phyloP scores from a whole-genome alignment of 2,888 invertebrate species.

The Sminthurinus aureus region DNA sequence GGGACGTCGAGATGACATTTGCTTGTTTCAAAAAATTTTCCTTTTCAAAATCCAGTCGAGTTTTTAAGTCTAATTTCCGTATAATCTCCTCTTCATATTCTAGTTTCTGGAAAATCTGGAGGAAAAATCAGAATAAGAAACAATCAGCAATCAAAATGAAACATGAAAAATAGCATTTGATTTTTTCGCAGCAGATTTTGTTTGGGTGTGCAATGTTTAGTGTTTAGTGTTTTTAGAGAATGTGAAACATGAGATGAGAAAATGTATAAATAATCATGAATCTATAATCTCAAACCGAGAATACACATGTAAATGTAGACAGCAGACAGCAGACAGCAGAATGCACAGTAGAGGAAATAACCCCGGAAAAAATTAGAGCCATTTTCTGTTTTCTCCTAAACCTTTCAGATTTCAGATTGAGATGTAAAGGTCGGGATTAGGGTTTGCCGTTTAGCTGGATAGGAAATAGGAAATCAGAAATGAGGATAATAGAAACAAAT shows the following conservation, averaged over 20 bases:
- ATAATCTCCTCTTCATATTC: slow-evolving; percentile 80
- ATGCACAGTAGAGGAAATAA: neutral
- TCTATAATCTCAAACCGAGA: no score
- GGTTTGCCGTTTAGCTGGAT: no score
- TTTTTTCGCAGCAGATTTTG: neutral
- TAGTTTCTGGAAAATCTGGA: slow-evolving; percentile 76
- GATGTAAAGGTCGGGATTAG: no score
- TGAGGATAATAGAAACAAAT: no score
- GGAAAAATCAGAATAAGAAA: neutral
- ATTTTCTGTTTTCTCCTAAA: neutral
- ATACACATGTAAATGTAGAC: neutral
- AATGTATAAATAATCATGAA: no score
- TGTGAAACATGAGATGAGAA: no score
- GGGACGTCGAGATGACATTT: neutral
- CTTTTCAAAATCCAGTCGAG: slow-evolving; percentile 66
- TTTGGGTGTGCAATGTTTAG: neutral
- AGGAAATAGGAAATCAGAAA: no score
- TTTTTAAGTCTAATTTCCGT: slow-evolving; percentile 67
- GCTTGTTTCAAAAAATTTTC: slow-evolving; percentile 68
- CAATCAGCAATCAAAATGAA: neutral
- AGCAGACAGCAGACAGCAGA: neutral
- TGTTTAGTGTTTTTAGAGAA: neutral
- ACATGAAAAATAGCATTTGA: neutral
- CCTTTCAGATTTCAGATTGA: no score
- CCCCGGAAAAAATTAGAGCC: neutral